Base-by-base conservation (phyloP, 1,140 invertebrate genomes). In the Prorops nasuta region DNA sequence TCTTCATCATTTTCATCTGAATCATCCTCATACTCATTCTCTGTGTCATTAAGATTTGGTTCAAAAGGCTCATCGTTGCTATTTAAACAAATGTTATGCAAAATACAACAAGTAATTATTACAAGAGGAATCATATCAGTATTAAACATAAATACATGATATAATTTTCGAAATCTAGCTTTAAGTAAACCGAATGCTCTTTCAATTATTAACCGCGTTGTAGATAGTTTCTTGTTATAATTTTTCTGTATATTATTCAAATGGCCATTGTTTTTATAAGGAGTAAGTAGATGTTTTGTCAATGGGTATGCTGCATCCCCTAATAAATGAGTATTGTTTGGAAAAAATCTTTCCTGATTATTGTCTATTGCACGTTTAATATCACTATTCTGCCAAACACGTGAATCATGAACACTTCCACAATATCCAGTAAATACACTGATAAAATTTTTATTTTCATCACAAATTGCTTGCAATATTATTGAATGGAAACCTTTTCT, bases 231-330 rank as follows among this genome's bases (percentile, higher is more conserved):
- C 2, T 2, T 20, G n/a, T 41, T 41, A 12, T 15, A 41, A 41
- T 41, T 20, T 22, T 2, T 21, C 14, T 41, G n/a, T n/a, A n/a
- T n/a, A n/a, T n/a, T n/a, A n/a, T n/a, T n/a, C n/a, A n/a, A n/a
- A n/a, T n/a, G n/a, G 39, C 3, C 6, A n/a, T 54, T 57, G 39
- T 64, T 45, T 35, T 50, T 55, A 51, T 49, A 59, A 15, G 50
- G 57, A 16, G 62, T 53, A 31, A 60, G 41, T 45, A 64, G 28
- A 46, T 39, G 46, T 14, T 40, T 10, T 24, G 44, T 24, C 48
- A 54, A 50, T 9, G 63, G 56, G 45, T 65, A 65, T 14, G 57
- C 56, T n/a, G n/a, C n/a, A n/a, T n/a, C n/a, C n/a, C n/a, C n/a
- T n/a, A n/a, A n/a, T n/a, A n/a, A n/a, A n/a, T 37, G 49, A 17